Base-by-base conservation (phyloP, 92 coral and sea anemone species). In the Siderastrea siderea region DNA sequence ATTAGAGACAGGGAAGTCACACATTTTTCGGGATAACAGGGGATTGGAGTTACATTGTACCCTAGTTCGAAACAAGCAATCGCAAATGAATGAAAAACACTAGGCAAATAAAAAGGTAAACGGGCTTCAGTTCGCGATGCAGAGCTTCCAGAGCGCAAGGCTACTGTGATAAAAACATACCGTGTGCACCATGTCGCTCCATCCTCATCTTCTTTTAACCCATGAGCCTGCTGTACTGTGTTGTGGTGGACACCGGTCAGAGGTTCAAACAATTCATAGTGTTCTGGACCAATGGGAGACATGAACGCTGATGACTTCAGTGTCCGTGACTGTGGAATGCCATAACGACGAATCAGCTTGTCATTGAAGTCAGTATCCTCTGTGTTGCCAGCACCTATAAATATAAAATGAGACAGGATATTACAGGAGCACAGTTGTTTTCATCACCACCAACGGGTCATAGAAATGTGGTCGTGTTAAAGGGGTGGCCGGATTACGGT, bases 211-310 rank as follows among this genome's bases (percentile, higher is more conserved):
- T 26, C 74, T 12, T 47, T 77, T 13, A 87, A 57, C 12, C 91
- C 89, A 63, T 83, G 86, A 62, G 92, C 83, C 74, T 74, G 87
- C 53, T 91, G 94, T 49, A 95, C 78, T 10, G 45, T 45, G 11
- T 73, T 61, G 47, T 92, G 96, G 57, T 87, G 84, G 49, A 83
- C 75, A 76, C 94, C 93, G 43, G 87, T 75, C 92, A 97, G 91
- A 16, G 98, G 98, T 19, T 98, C 93, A 73, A 94, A 92, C 26
- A 94, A 84, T 72, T 80, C 88, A 67, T 94, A 95, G 69, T 93
- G 99, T 53, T 97, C 98, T 69, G 85, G 90, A 71, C 99, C 98
- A 87, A 97, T 95, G 11, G 98, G 96, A 47, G 98, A 93, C 66
- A 79, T 86, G 93, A 95, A 94, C 52, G 69, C 84, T 54, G 95